phyloP scores from a whole-genome alignment of 1,140 invertebrate species.

The Leptopilina clavipes region DNA sequence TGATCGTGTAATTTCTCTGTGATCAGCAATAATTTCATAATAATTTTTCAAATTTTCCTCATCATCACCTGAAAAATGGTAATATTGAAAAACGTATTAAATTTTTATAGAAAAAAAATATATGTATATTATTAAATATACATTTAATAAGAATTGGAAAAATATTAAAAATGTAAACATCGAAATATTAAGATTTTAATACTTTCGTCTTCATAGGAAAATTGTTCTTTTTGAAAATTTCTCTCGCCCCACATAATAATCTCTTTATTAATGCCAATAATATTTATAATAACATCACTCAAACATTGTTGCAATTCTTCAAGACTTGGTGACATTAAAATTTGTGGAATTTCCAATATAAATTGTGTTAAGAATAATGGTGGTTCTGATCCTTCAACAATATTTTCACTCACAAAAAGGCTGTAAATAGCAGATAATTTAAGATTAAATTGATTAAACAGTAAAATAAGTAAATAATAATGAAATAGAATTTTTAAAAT shows the following conservation, averaged over 20 bases:
- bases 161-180: too few species aligned
- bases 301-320: slow-evolving; percentile 85
- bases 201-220: slow-evolving; percentile 45
- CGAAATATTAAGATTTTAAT: slow-evolving; percentile 38
- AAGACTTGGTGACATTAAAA: slow-evolving; percentile 78
- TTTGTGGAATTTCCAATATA: slow-evolving; percentile 79
- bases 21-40: slow-evolving; percentile 84
- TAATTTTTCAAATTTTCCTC: slow-evolving; percentile 76
- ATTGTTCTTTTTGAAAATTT: slow-evolving; percentile 31
- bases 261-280: slow-evolving; percentile 80
- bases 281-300: slow-evolving; percentile 78
- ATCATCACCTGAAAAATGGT: slow-evolving; percentile 44
- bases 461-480: not conserved
- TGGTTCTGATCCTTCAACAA: slow-evolving; percentile 65
- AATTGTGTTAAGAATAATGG: slow-evolving; percentile 79
- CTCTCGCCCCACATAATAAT: slow-evolving; percentile 83
- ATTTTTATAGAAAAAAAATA: too few species aligned
- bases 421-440: too few species aligned
- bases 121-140: too few species aligned
- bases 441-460: too few species aligned
- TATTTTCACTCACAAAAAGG: slow-evolving; percentile 70
- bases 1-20: slow-evolving; percentile 85
- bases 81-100: not conserved
- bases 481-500: not conserved
- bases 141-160: slow-evolving; percentile 1